Percentiles rank a stretch among this genome's conserved stretches.
Conservation (phyloP, 2,888 invertebrate genomes). For the Geophilus truncorum region DNA sequence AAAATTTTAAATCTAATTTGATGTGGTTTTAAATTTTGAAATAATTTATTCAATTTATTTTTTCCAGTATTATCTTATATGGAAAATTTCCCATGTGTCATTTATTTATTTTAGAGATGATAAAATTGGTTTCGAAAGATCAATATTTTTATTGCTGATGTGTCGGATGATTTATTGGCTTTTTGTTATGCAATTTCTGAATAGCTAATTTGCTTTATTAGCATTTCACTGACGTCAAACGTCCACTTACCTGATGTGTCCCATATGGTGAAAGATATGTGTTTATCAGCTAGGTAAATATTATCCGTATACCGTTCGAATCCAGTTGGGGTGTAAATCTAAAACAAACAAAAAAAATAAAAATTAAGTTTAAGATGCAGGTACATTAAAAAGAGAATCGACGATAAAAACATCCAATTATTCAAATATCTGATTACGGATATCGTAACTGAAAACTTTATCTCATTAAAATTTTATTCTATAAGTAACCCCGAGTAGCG, state of each 20-base stretch:
- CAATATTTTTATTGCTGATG: no score
- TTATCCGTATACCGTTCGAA: conserved; percentile 60
- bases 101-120: no score
- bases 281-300: conserved; percentile 57
- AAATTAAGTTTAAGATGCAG: neutral
- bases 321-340: conserved; percentile 61
- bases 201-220: no score
- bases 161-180: no score
- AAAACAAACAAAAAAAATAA: conserved; percentile 38
- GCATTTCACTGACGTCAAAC: no score
- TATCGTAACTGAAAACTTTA: neutral
- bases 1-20: no score
- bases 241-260: conserved; percentile 58
- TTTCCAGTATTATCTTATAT: no score
- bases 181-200: no score
- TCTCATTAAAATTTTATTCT: neutral
- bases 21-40: neutral
- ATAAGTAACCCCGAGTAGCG: neutral
- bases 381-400: neutral
- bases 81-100: no score
- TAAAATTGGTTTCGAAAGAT: no score
- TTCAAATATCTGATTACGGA: neutral
- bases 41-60: neutral
- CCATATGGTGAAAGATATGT: conserved; percentile 59
- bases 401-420: neutral